Base-by-base conservation (phyloP, 2,797 vertebrate species). In the Neomorphus geoffroyi region DNA sequence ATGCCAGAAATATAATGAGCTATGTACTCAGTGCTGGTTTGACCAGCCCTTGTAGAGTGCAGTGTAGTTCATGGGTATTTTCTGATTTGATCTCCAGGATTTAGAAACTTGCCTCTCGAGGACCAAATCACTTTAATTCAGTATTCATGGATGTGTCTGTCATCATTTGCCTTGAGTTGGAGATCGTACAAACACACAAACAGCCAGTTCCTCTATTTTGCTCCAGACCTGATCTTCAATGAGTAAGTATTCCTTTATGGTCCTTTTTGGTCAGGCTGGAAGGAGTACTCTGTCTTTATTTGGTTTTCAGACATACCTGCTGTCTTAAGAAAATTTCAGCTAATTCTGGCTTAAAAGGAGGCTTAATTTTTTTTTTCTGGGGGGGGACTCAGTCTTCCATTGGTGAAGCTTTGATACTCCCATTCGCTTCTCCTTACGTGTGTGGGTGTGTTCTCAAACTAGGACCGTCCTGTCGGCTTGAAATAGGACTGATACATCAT, bases 51-150 rank as follows among this genome's bases (percentile, higher is more conserved):
- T 74, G 65, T 91, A 71, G 75, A 90, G 81, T 19, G 1, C 90
- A 54, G 1, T 64, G 21, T 91, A 81, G 80, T 81, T 96, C 80
- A 97, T 90, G 86, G 72, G 32, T 95, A 4, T 96, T 90, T 96
- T 94, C 96, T 96, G 71, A 91, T 98, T 92, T 97, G 89, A 95
- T 96, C 95, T 96, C 91, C 96, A 99, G 99, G 99, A 98, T 99
- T 99, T 98, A 98, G 99, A 97, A 98, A 98, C 96, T 98, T 99
- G 98, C 99, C 99, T 98, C 99, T 99, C 37, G 99, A 99, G 98
- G 99, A 99, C 99, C 99, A 99, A 98, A 99, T 99, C 98, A 99
- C 99, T 96, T 98, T 99, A 98, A 99, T 99, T 98, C 99, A 99
- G 98, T 99, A 99, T 98, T 99, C 99, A 53, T 99, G 99, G 99